A percentile compares a stretch with the other conserved stretches of the same genome.
Evolutionary conservation across 2,113 vertebrate genomes (phyloP).

Genomic region (Eclectus roratus): DNA sequence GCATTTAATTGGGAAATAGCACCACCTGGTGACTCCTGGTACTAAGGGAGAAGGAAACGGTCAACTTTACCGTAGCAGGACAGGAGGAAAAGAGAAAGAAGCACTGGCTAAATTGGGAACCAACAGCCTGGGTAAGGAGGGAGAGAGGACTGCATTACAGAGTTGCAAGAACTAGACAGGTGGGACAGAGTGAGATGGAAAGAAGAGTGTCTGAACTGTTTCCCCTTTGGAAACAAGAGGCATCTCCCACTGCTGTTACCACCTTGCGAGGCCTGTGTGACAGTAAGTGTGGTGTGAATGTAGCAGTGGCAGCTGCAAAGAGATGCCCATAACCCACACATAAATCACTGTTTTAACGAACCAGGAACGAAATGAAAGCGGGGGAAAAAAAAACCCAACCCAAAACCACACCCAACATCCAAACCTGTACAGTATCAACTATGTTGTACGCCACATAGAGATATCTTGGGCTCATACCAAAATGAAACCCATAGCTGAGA

Average conservation of each 20-base stretch:
- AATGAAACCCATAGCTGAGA: neutral
- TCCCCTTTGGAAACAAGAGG: neutral
- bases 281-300: rapidly evolving
- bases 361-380: neutral
- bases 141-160: neutral
- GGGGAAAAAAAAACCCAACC: neutral
- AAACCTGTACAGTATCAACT: neutral
- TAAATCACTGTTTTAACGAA: neutral
- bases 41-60: neutral
- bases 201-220: neutral
- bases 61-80: neutral
- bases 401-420: neutral
- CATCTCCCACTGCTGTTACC: neutral
- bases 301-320: neutral
- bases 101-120: rapidly evolving
- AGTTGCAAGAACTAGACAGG: neutral
- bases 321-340: neutral
- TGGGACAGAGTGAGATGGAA: neutral
- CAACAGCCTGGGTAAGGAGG: neutral
- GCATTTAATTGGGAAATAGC: constrained; percentile 41
- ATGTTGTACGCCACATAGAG: rapidly evolving
- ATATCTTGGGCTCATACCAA: neutral
- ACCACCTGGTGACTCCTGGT: constrained; percentile 45
- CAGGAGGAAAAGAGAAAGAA: neutral
- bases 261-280: neutral